Evolutionary conservation across 2,888 invertebrate species (phyloP), one percentile per base, ranked within the genome.

Genomic region (Polydrusus pterygomalis): DNA sequence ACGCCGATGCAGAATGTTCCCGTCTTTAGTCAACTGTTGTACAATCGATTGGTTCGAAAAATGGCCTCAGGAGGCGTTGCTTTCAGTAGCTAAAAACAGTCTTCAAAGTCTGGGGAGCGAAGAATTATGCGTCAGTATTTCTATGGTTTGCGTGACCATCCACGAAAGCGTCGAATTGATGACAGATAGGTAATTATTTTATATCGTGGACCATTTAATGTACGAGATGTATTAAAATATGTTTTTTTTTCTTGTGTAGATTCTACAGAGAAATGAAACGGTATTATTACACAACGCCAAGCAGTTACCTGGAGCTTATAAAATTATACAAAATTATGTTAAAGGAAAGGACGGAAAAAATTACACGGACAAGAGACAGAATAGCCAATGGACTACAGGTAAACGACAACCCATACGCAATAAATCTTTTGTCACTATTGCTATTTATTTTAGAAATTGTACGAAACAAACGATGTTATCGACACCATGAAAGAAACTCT

Each of bases 1-100:
- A 77, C 92, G 95, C 49, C 91, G 97, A 8, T 95, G 97, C 82
- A 92, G 97, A 54, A 97, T 97, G 95, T 98, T 97, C 86, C 98
- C 97, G 0, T 97, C 97, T 0, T 89, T 98, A 78, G 95, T 97
- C 7, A 97, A 97, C 87, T 97, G 97, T 85, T 97, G 97, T 84
- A 96, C 96, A 0, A 97, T 97, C 74, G 96, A 97, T 86, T 97
- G 97, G 97, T 97, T 96, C 86, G 93, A 93, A 1, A 95, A 95
- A 83, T 97, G 97, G 97, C 97, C 97, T 0, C 90, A 92, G 11
- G 97, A 97, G 84, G 97, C 97, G 13, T 88, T 97, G 68, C 89
- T 94, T 15, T 95, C 96, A 0, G 97, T 96, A 0, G 96, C 97
- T 0, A 86, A 92, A 70, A 94, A 92, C 77, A 91, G 94, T 65